A percentile compares a stretch with the other conserved stretches of the same genome.
These are phyloP conservation scores for Anthopleura xanthogrammica DNA, from an alignment of 92 coral and sea anemone genomes.

Conservation along the genomic window DNA sequence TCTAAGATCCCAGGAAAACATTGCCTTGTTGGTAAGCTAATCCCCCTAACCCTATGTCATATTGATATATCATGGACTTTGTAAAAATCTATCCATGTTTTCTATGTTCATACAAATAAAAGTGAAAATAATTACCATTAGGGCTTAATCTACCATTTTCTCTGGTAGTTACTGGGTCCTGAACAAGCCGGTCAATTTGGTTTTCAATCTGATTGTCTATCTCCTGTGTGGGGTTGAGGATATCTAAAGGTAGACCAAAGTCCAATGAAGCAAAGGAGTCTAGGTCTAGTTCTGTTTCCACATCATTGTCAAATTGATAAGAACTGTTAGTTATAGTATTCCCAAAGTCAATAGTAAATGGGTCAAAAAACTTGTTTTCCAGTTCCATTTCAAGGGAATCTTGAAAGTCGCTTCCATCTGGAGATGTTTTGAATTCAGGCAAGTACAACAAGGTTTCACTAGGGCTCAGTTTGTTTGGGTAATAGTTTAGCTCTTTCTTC, in stretches of 20 bases:
- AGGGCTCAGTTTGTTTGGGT: slow-evolving; percentile 17
- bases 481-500: slow-evolving; percentile 26
- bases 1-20: neutral
- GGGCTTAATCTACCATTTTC: slow-evolving; percentile 48
- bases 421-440: slow-evolving; percentile 18
- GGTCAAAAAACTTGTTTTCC: slow-evolving; percentile 59
- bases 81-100: no score
- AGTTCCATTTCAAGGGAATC: slow-evolving; percentile 29
- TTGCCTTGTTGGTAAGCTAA: neutral
- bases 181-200: slow-evolving; percentile 32
- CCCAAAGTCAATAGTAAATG: slow-evolving; percentile 66
- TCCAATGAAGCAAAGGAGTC: slow-evolving; percentile 58
- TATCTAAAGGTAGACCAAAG: slow-evolving; percentile 55
- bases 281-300: slow-evolving; percentile 49
- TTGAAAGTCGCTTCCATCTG: slow-evolving; percentile 21
- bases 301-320: slow-evolving; percentile 27
- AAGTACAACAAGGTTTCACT: neutral
- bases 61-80: no score
- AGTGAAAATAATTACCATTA: slow-evolving; percentile 40
- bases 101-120: no score
- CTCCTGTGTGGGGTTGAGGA: slow-evolving; percentile 42
- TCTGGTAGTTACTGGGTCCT: slow-evolving; percentile 27
- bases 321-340: slow-evolving; percentile 42
- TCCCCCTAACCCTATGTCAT: neutral
- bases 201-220: slow-evolving; percentile 22